A percentile compares a stretch with the other conserved stretches of the same genome.
Evolutionary conservation across 2,888 invertebrate species (phyloP).

Genomic region (Eubasilissa splendida): DNA sequence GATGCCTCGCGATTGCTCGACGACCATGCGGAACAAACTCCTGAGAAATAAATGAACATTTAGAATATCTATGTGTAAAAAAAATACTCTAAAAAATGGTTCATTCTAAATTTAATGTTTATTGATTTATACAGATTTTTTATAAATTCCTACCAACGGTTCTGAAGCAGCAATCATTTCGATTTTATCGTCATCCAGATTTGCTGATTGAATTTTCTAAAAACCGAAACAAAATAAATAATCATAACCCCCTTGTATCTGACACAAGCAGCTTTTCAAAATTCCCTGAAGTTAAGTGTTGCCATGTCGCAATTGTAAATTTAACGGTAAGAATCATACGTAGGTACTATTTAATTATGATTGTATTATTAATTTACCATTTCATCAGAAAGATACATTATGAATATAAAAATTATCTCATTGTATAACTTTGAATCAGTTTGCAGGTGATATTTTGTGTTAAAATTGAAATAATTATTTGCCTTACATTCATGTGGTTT

Average conservation of each 20-base stretch:
- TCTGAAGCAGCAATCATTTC: slow-evolving; percentile 93
- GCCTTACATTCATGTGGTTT: too few species aligned
- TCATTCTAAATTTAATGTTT: too few species aligned
- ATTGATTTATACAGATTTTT: too few species aligned
- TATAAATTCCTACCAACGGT: slow-evolving; percentile 80
- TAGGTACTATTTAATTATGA: background rate
- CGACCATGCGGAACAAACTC: slow-evolving; percentile 93
- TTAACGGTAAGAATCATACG: background rate
- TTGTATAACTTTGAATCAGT: too few species aligned
- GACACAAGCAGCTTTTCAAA: slow-evolving; percentile 32
- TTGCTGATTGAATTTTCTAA: slow-evolving; percentile 68
- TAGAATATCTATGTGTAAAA: background rate
- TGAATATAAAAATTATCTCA: too few species aligned
- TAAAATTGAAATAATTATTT: too few species aligned
- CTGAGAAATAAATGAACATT: slow-evolving; percentile 64
- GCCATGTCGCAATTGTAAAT: background rate
- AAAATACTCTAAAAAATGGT: too few species aligned
- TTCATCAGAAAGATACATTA: too few species aligned
- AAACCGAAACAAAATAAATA: slow-evolving; percentile 35
- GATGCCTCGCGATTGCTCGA: slow-evolving; percentile 84
- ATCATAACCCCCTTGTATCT: slow-evolving; percentile 34
- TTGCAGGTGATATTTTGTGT: too few species aligned
- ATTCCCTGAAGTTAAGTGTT: background rate
- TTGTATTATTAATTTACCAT: background rate
- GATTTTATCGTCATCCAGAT: slow-evolving; percentile 91